Conservation (phyloP, 2,797 vertebrate genomes). For the Poecilia wingei region DNA sequence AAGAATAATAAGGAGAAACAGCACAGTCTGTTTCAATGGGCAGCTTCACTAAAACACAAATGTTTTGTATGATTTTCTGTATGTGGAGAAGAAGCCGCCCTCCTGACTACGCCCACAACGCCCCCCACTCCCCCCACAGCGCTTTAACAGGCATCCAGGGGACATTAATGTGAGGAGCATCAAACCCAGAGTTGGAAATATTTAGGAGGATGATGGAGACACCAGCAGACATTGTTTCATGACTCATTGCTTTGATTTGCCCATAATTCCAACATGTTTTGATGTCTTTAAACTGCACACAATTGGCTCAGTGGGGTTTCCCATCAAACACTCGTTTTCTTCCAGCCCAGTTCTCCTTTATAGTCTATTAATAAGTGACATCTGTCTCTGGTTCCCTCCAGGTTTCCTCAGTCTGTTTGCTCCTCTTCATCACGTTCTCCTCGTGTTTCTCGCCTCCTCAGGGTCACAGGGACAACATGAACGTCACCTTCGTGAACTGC, state of each 20-base stretch:
- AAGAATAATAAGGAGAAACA: background rate
- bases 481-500: slow-evolving; percentile 88
- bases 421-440: rapidly evolving
- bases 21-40: background rate
- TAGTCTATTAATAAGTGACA: background rate
- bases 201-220: background rate
- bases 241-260: background rate
- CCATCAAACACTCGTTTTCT: background rate
- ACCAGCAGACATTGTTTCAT: background rate
- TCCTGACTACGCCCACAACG: background rate
- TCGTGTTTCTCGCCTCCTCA: slow-evolving; percentile 14
- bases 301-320: slow-evolving; percentile 4
- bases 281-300: slow-evolving; percentile 3
- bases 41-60: background rate
- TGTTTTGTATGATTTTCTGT: background rate
- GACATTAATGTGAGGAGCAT: background rate
- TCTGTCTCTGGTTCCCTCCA: background rate
- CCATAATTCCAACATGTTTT: background rate
- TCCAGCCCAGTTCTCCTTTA: background rate
- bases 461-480: slow-evolving; percentile 81
- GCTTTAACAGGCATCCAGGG: background rate
- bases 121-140: background rate
- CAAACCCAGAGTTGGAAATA: background rate
- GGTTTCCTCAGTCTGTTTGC: background rate
- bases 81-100: background rate